A percentile compares a stretch with the other conserved stretches of the same genome.
Conservation (phyloP, 2,888 invertebrate species). For the Eristalis arbustorum region DNA sequence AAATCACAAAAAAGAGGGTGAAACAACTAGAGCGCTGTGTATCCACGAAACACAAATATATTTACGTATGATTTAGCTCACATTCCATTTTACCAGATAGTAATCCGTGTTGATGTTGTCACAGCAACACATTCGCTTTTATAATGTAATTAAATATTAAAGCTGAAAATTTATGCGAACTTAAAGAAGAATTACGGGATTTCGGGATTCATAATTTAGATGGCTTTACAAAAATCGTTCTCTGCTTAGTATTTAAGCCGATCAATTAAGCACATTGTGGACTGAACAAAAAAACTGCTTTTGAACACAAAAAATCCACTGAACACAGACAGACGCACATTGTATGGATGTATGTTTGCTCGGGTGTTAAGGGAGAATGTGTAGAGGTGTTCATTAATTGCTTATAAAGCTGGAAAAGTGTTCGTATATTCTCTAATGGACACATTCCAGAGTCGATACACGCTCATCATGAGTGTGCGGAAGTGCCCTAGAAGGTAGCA, state of each 20-base stretch:
- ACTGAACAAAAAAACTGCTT: neutral
- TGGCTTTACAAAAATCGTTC: neutral
- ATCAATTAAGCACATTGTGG: neutral
- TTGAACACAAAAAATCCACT: neutral
- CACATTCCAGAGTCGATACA: neutral
- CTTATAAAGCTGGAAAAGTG: neutral
- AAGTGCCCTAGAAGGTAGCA: neutral
- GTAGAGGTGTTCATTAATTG: neutral
- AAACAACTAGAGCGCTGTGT: conserved; percentile 9
- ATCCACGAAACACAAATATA: conserved; percentile 2
- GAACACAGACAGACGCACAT: neutral
- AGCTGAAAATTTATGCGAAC: conserved; percentile 3
- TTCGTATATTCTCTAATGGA: neutral
- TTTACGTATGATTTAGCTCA: conserved; percentile 3
- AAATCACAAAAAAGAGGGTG: conserved; percentile 17
- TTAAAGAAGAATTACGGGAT: neutral
- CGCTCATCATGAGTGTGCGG: neutral
- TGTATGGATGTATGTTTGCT: neutral
- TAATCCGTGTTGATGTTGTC: conserved; percentile 22
- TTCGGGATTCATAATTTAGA: neutral
- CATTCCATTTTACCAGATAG: conserved; percentile 9
- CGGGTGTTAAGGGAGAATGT: neutral
- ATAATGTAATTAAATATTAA: conserved; percentile 20
- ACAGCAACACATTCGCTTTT: conserved; percentile 21
- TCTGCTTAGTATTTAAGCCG: neutral